Evolutionary conservation across 1,140 invertebrate species (phyloP).

Genomic region (silkworm (Bombyx mori)): ASM3026992v2 NC_085124.1:6578501-6579000

Average conservation of each 20-base stretch:
- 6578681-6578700: constrained; percentile 46
- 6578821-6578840: constrained; percentile 87
- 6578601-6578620: constrained; percentile 35
- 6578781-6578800: not conserved
- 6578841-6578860: constrained; percentile 84
- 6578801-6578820: constrained; percentile 83
- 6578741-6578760: not conserved
- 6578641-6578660: constrained; percentile 54
- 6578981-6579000: constrained; percentile 86
- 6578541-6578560: constrained; percentile 28
- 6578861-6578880: constrained; percentile 83
- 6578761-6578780: not conserved
- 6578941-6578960: constrained; percentile 84
- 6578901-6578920: constrained; percentile 89
- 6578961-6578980: constrained; percentile 76
- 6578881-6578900: constrained; percentile 85
- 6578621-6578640: constrained; percentile 46
- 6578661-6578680: constrained; percentile 30
- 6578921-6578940: constrained; percentile 78
- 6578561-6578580: constrained; percentile 43
- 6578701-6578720: constrained; percentile 61
- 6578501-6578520: too few species aligned
- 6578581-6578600: constrained; percentile 25
- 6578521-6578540: constrained; percentile 35
- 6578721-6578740: constrained; percentile 10